Percentiles rank a stretch among this genome's conserved stretches.
These are phyloP conservation scores for Agrilus mali DNA, from an alignment of 2,888 invertebrate genomes.

Conservation along the genomic window DNA sequence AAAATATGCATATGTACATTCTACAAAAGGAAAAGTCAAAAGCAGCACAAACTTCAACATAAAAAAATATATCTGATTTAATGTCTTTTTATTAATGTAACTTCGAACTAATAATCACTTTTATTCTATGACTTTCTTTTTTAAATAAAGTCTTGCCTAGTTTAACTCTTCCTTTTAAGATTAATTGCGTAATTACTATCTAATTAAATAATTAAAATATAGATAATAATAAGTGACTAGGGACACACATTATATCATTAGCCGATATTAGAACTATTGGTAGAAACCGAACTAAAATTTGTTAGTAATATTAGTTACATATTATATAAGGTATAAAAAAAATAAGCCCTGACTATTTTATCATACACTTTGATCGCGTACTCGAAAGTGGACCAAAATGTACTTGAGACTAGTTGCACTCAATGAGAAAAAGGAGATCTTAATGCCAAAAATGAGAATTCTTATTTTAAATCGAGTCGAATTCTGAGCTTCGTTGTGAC, in stretches of 20 bases:
- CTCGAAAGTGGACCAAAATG: slow-evolving; percentile 10
- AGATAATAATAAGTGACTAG: slow-evolving; percentile 27
- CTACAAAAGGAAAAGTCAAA: background rate
- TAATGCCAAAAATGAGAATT: slow-evolving; percentile 4
- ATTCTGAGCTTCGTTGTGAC: too few species aligned
- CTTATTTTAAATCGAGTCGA: too few species aligned
- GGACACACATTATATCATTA: slow-evolving; percentile 28
- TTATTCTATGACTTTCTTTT: too few species aligned
- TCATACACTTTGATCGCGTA: slow-evolving; percentile 5
- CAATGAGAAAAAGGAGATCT: slow-evolving; percentile 14
- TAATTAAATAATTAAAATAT: background rate
- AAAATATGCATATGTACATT: slow-evolving; percentile 4
- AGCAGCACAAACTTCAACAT: background rate
- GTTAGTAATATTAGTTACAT: slow-evolving; percentile 12
- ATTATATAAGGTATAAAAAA: slow-evolving; percentile 22
- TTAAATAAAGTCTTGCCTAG: background rate
- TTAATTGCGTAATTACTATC: background rate
- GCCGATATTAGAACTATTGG: slow-evolving; percentile 25
- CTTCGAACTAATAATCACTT: too few species aligned
- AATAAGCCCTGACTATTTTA: slow-evolving; percentile 19
- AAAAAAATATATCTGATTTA: too few species aligned
- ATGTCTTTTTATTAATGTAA: too few species aligned
- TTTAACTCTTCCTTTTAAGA: background rate
- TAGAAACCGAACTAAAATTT: slow-evolving; percentile 14
- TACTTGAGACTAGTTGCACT: slow-evolving; percentile 23